Conservation (phyloP, 2,888 invertebrate genomes). For the Sialis fuliginosa region DNA sequence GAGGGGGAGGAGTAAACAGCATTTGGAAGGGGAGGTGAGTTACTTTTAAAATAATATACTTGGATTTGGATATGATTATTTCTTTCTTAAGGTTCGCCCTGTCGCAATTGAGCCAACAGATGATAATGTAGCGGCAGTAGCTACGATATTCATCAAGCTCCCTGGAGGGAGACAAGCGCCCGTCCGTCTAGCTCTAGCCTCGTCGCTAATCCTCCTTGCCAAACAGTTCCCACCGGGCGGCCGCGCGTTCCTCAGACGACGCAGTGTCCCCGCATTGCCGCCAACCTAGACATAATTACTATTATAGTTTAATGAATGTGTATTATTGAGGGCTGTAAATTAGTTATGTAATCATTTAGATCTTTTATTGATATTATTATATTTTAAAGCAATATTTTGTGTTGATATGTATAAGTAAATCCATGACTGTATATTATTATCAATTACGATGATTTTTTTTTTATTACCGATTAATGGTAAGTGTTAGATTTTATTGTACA, state of each 20-base stretch:
- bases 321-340: background rate
- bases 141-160: constrained; percentile 75
- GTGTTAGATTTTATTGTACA: no score
- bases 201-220: constrained; percentile 56
- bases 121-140: constrained; percentile 80
- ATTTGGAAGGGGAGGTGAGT: constrained; percentile 17
- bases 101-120: constrained; percentile 82
- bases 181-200: constrained; percentile 62
- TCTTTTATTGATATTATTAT: constrained; percentile 3
- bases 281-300: constrained; percentile 18
- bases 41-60: no score
- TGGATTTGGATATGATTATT: constrained; percentile 23
- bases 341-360: background rate
- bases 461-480: no score
- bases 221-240: constrained; percentile 37
- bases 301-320: background rate
- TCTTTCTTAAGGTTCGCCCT: constrained; percentile 36
- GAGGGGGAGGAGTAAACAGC: constrained; percentile 21
- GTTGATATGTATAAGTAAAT: background rate
- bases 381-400: constrained; percentile 5
- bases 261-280: constrained; percentile 34
- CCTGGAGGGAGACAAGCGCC: constrained; percentile 72
- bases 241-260: constrained; percentile 36
- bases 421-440: constrained; percentile 1
- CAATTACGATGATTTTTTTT: background rate